Base-by-base conservation (phyloP, 1,140 invertebrate species). In the Nebria ingens region DNA sequence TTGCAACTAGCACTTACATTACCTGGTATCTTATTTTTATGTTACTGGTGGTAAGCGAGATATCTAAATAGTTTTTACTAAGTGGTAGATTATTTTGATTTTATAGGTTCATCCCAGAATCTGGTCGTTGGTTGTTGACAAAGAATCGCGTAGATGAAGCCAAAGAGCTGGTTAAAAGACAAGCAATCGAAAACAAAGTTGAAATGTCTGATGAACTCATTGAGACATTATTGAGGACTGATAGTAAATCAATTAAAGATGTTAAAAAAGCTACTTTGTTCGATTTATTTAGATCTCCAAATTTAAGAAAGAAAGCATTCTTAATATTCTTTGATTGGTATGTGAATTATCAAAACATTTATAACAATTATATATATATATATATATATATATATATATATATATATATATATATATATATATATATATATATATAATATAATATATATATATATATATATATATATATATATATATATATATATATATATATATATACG, bases 251-350 rank as follows among this genome's bases (percentile, higher is more conserved):
- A 20, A 58, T 56, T 22, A 62, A 62, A 61, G 68, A 76, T 42
- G 62, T 62, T 19, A 73, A 71, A 59, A 72, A 76, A 59, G 71
- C 81, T 2, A 78, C 79, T 0, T 66, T 85, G 1, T 70, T 87
- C 15, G 84, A 87, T 68, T 71, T 91, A 3, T 81, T 91, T 54
- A 77, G 76, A 55, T 83, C 86, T 65, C 79, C 81, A 1, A 84
- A 84, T 63, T 71, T 92, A 19, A 76, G 86, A 34, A 79, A 79
- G 40, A 81, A 86, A 62, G 82, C 85, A 29, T 58, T 88, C 1
- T 76, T 88, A 42, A 78, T 90, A 54, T 89, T 89, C 68, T 88
- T 86, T 64, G 80, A 85, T 62, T 90, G 87, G 84, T 84, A 78
- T 69, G 69, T 68, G 55, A 34, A 34, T 34, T 34, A 34, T 34